A percentile compares a stretch with the other conserved stretches of the same genome.
phyloP scores from a whole-genome alignment of 1,140 invertebrate genomes.

The Drosophila miranda region DNA sequence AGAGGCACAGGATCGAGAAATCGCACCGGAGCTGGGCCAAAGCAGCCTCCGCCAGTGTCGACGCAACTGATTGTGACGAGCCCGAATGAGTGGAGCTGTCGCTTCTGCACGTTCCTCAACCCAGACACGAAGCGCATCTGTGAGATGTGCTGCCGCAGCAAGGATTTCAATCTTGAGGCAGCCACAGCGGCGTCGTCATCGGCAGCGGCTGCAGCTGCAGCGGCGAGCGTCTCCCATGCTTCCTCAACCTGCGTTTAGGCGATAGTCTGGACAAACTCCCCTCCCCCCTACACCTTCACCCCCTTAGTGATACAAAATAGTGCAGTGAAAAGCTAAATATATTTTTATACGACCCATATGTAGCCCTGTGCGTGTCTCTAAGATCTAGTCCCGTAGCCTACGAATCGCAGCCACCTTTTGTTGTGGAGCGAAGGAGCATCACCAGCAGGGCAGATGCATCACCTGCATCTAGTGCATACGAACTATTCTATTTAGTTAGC shows the following conservation, averaged over 20 bases:
- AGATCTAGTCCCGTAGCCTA: constrained; percentile 43
- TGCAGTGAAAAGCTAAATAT: constrained; percentile 44
- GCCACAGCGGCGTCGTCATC: constrained; percentile 40
- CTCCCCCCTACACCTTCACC: constrained; percentile 1
- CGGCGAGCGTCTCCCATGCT: constrained; percentile 57
- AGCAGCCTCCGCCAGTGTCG: constrained; percentile 58
- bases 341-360: constrained; percentile 48
- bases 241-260: constrained; percentile 77
- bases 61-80: constrained; percentile 70
- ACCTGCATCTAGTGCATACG: constrained; percentile 27
- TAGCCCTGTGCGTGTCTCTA: constrained; percentile 46
- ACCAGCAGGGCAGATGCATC: neutral
- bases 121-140: constrained; percentile 85
- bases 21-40: constrained; percentile 54
- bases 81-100: constrained; percentile 86
- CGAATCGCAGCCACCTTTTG: constrained; percentile 43
- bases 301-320: constrained; percentile 51
- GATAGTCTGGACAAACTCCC: constrained; percentile 1
- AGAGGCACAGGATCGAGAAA: constrained; percentile 38
- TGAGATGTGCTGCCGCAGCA: constrained; percentile 88
- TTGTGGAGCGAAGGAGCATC: constrained; percentile 8
- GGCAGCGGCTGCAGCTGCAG: constrained; percentile 46
- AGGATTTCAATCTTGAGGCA: constrained; percentile 74
- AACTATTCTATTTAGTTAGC: constrained; percentile 49
- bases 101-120: constrained; percentile 88